phyloP scores from a whole-genome alignment of 1,140 invertebrate species.

The Maconellicoccus hirsutus region DNA sequence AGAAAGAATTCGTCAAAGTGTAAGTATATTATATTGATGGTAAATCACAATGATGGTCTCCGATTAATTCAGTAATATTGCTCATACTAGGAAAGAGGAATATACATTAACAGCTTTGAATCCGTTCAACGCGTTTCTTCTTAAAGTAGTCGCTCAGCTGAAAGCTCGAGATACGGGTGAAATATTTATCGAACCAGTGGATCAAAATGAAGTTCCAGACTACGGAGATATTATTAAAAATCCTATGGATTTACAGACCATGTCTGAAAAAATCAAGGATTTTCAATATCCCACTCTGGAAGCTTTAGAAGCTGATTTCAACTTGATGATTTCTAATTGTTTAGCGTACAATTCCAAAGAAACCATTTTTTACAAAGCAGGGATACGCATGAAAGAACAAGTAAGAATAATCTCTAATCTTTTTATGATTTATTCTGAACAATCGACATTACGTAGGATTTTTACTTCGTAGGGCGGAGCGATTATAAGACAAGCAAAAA shows the following conservation, averaged over 20 bases:
- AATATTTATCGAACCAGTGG: constrained; percentile 88
- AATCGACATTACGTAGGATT: background rate
- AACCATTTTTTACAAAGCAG: constrained; percentile 72
- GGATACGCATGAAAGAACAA: constrained; percentile 75
- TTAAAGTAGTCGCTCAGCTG: constrained; percentile 60
- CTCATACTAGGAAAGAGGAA: constrained; percentile 52
- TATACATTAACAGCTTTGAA: constrained; percentile 67
- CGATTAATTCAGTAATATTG: too few species aligned
- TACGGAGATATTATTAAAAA: constrained; percentile 83
- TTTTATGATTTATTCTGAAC: background rate
- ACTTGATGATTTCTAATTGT: constrained; percentile 90
- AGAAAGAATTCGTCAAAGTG: constrained; percentile 74
- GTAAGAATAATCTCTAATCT: constrained; percentile 32
- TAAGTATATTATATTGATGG: constrained; percentile 32
- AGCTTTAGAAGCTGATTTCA: constrained; percentile 78
- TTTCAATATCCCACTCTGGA: constrained; percentile 52
- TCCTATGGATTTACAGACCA: constrained; percentile 94
- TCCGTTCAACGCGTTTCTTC: constrained; percentile 66
- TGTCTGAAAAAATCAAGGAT: constrained; percentile 50
- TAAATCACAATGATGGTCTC: too few species aligned
- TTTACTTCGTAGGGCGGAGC: constrained; percentile 43
- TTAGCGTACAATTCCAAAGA: constrained; percentile 89
- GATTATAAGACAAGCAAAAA: constrained; percentile 61
- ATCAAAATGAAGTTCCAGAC: constrained; percentile 80
- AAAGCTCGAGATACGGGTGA: constrained; percentile 68